Percentiles rank a stretch among this genome's conserved stretches.
These are phyloP conservation scores for Sigmodon hispidus DNA, from an alignment of 2,113 vertebrate genomes.

Conservation along the genomic window DNA sequence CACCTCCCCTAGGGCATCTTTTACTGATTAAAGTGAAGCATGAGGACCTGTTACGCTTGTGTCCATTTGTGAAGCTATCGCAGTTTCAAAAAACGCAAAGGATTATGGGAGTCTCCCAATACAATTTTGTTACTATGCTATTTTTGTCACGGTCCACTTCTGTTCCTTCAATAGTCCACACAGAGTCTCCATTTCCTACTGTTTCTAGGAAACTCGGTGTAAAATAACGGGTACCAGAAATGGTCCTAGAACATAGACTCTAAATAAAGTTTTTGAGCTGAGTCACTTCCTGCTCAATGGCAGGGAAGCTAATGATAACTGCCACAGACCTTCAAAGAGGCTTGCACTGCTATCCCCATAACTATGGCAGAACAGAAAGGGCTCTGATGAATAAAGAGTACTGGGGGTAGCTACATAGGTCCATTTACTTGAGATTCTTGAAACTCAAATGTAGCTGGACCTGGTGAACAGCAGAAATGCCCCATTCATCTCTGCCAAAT, in stretches of 20 bases:
- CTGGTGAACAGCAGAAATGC: not conserved
- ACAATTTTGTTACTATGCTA: not conserved
- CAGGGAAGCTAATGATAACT: slow-evolving; percentile 8
- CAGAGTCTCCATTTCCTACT: not conserved
- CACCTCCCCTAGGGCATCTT: not conserved
- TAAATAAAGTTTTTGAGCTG: not conserved
- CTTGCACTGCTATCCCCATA: not conserved
- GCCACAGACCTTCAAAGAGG: not conserved
- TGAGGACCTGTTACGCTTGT: not conserved
- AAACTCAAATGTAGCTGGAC: slow-evolving; percentile 11
- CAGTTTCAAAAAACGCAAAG: not conserved
- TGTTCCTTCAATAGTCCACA: not conserved
- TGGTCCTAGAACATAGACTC: not conserved
- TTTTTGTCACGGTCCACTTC: slow-evolving; percentile 25
- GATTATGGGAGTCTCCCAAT: not conserved
- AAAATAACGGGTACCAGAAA: not conserved
- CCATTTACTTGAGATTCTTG: not conserved
- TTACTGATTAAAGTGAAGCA: slow-evolving; percentile 23
- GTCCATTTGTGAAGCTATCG: not conserved
- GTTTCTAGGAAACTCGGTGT: slow-evolving; percentile 28
- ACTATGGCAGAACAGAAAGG: not conserved
- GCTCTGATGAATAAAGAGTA: not conserved
- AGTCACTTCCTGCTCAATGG: not conserved
- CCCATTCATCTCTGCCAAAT: not conserved
- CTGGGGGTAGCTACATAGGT: not conserved